Conservation (phyloP, 2,888 invertebrate species). For the Morpho helenor region DNA sequence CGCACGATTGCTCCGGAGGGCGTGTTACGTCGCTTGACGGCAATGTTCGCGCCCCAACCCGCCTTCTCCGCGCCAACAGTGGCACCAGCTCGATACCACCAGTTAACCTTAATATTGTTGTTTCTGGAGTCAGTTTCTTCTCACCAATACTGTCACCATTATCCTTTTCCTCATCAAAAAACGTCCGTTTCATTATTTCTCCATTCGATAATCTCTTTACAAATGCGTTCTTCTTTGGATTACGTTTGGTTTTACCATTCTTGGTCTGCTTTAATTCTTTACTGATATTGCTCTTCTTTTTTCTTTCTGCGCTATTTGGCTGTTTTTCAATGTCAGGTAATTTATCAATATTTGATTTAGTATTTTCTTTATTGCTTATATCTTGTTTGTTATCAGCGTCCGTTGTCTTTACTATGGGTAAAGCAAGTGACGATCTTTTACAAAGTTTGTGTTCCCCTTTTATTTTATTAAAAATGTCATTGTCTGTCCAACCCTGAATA, state of each 20-base stretch:
- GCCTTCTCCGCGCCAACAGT: constrained; percentile 83
- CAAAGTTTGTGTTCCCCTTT: constrained; percentile 46
- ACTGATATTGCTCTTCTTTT: constrained; percentile 28
- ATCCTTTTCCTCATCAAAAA: constrained; percentile 43
- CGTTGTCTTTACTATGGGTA: constrained; percentile 72
- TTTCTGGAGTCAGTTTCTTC: constrained; percentile 62
- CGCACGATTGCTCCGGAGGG: constrained; percentile 60
- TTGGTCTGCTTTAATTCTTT: constrained; percentile 19
- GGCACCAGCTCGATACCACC: constrained; percentile 89
- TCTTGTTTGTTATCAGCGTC: constrained; percentile 55
- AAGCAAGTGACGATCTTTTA: constrained; percentile 69
- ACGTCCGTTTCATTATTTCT: constrained; percentile 44
- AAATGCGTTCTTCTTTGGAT: constrained; percentile 52
- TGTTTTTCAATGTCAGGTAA: constrained; percentile 54
- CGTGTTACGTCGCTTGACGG: constrained; percentile 71
- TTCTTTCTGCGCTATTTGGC: constrained; percentile 25
- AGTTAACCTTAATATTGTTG: constrained; percentile 64
- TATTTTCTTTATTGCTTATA: constrained; percentile 44
- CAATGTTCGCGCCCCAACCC: constrained; percentile 67
- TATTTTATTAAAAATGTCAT: constrained; percentile 59
- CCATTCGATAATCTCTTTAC: constrained; percentile 57
- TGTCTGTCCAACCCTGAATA: constrained; percentile 69
- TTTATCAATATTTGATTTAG: constrained; percentile 45
- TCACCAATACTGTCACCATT: constrained; percentile 30
- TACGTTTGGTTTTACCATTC: constrained; percentile 34